These are phyloP conservation scores for Cyanoderma ruficeps DNA, from an alignment of 2,113 vertebrate species.

Conservation along the genomic window DNA sequence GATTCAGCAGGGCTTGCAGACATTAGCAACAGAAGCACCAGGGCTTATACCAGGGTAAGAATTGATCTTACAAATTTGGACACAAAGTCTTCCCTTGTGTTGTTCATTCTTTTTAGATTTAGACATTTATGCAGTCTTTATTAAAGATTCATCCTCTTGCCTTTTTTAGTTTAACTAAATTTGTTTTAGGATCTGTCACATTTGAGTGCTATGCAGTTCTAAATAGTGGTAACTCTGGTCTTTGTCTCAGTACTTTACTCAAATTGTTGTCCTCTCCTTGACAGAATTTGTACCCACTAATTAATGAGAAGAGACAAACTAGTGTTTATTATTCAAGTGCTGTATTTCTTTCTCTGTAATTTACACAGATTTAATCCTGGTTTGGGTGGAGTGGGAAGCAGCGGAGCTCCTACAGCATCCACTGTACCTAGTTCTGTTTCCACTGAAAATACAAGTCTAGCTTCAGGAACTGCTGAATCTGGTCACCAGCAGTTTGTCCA, in stretches of 20 bases:
- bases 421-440: constrained; percentile 51
- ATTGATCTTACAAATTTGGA: not conserved
- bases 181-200: not conserved
- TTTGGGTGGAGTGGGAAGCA: constrained; percentile 71
- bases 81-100: not conserved
- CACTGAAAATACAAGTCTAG: constrained; percentile 71
- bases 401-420: constrained; percentile 58
- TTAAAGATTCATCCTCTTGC: accelerated
- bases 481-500: constrained; percentile 88
- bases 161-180: not conserved
- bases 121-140: not conserved
- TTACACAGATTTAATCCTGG: constrained; percentile 67
- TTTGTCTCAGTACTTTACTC: not conserved
- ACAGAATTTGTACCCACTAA: not conserved
- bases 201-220: not conserved
- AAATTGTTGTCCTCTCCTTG: not conserved
- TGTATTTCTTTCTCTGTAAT: not conserved
- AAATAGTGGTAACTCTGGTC: not conserved
- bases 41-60: constrained; percentile 85
- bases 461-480: constrained; percentile 70
- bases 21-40: constrained; percentile 85
- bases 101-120: not conserved
- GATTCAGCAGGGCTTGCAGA: constrained; percentile 91
- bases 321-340: not conserved
- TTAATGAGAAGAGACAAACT: not conserved